Evolutionary conservation across 64 coral and sea anemone species (phyloP).

Genomic region (Astreopora myriophthalma): DNA sequence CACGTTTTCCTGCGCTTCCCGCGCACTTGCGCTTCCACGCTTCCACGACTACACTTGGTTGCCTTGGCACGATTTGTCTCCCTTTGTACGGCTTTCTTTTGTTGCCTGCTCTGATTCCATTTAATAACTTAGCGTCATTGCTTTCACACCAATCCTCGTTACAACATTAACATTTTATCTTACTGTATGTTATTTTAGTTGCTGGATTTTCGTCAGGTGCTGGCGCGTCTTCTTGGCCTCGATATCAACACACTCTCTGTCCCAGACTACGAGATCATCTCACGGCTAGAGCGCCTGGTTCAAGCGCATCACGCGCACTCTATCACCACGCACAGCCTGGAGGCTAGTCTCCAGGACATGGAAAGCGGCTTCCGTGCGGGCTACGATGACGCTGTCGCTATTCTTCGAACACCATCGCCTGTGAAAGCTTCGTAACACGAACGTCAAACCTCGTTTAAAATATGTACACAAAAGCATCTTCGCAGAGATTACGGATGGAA

Average conservation of each 20-base stretch:
- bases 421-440: constrained; percentile 68
- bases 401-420: constrained; percentile 85
- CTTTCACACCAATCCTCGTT: too few relatives aligned
- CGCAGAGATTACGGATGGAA: neutral
- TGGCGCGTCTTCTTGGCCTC: constrained; percentile 90
- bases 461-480: neutral
- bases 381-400: constrained; percentile 92
- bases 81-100: too few relatives aligned
- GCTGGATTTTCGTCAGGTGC: constrained; percentile 93
- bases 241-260: constrained; percentile 92
- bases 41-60: too few relatives aligned
- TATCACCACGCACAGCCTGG: constrained; percentile 96
- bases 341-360: constrained; percentile 98
- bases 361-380: constrained; percentile 83
- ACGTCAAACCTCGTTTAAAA: neutral
- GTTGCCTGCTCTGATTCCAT: neutral
- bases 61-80: too few relatives aligned
- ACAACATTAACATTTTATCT: neutral
- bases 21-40: too few relatives aligned
- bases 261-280: constrained; percentile 99
- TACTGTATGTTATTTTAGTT: constrained; percentile 47
- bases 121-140: too few relatives aligned
- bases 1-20: too few relatives aligned
- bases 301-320: constrained; percentile 97
- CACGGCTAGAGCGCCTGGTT: constrained; percentile 89